Evolutionary conservation across 2,113 vertebrate genomes (phyloP), one percentile per base, ranked within the genome.

Genomic region (Pycnonotus jocosus): DNA sequence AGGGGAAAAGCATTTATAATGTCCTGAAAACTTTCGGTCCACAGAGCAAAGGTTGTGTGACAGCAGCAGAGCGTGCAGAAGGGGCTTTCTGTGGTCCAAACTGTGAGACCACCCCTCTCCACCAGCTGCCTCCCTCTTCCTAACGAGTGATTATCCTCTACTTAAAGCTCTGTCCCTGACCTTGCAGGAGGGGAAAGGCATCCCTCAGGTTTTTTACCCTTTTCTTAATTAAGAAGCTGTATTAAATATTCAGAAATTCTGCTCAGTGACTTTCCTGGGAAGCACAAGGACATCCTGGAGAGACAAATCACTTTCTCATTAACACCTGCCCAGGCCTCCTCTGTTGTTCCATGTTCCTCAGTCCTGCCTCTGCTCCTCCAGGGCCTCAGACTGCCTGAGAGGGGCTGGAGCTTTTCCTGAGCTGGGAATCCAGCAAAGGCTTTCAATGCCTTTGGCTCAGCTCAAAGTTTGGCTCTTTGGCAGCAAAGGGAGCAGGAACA

Each of bases 201-300:
- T 80, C 81, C 78, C 54, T 93, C 87, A 93, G 84, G 79, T 85
- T 93, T 91, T 96, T 95, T 83, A 88, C 84, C 62, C 71, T 80
- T 90, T 81, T 47, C 85, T 90, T 91, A 93, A 95, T 96, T 93
- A 96, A 94, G 93, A 90, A 95, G 74, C 68, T 62, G 12, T 91
- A 95, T 95, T 91, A 94, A 97, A 95, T 89, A 95, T 96, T 94
- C 92, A 97, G 93, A 83, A 93, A 88, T 94, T 66, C 85, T 62
- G 79, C 71, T 70, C 71, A 40, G 58, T 87, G 93, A 80, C 94
- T 94, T 96, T 88, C 87, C 85, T 69, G 62, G 92, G 93, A 77
- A 93, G 87, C 84, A 58, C 89, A 93, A 97, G 92, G 94, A 76
- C 94, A 82, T 88, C 81, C 68, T 76, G 76, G 71, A 50, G 92